These are phyloP conservation scores for Micoletzkya japonica DNA, from an alignment of 2,888 invertebrate genomes.

Conservation along the genomic window DNA sequence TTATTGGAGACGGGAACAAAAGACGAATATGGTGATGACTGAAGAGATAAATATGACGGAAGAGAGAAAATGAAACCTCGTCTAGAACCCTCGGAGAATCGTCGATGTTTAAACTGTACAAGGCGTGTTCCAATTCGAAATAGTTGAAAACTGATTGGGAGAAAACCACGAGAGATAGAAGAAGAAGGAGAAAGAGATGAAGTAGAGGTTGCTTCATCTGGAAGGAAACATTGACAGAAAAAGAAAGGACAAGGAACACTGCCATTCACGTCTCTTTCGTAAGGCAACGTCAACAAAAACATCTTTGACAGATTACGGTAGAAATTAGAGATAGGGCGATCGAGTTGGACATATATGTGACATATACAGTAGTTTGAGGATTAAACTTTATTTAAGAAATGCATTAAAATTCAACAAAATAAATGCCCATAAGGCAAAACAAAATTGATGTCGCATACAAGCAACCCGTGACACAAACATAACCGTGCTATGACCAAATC, in stretches of 20 bases:
- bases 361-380: no score
- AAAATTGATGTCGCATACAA: no score
- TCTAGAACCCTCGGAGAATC: slow-evolving; percentile 2
- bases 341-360: no score
- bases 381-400: no score
- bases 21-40: no score
- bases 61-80: not conserved
- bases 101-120: slow-evolving; percentile 20
- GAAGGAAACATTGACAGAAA: not conserved
- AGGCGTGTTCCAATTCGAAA: slow-evolving; percentile 14
- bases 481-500: not conserved
- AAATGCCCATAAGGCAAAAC: no score
- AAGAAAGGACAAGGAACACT: not conserved
- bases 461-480: no score
- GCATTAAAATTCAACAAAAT: no score
- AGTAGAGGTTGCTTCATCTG: not conserved
- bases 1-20: slow-evolving; percentile 17
- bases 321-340: no score
- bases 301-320: no score
- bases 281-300: slow-evolving; percentile 7
- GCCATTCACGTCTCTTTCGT: no score
- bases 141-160: not conserved
- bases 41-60: not conserved
- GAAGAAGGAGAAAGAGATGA: no score
- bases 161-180: not conserved